Evolutionary conservation across 2,888 invertebrate species (phyloP).

Genomic region (Melanostoma mellinum): DNA sequence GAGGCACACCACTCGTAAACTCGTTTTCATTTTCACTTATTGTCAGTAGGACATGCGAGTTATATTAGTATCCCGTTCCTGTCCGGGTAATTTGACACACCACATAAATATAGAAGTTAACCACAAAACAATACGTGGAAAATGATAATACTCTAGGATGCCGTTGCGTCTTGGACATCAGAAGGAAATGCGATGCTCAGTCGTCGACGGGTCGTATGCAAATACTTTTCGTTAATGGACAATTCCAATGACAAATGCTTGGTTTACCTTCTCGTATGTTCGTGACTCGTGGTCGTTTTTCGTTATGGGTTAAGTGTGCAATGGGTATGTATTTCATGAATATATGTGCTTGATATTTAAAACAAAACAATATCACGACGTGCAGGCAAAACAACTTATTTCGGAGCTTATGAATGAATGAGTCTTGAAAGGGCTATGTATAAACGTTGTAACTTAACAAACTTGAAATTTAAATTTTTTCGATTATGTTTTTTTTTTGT

Average conservation of each 20-base stretch:
- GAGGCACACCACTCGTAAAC: conserved; percentile 47
- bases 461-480: no score
- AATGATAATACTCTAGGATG: conserved; percentile 39
- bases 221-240: conserved; percentile 69
- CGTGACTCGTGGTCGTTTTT: conserved; percentile 15
- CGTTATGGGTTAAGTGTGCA: conserved; percentile 45
- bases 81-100: conserved; percentile 23
- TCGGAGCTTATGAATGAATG: conserved; percentile 56
- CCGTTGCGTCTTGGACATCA: conserved; percentile 32
- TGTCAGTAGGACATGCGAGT: conserved; percentile 56
- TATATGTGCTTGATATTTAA: conserved; percentile 40
- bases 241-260: conserved; percentile 69
- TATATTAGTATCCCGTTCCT: conserved; percentile 27
- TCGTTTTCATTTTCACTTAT: conserved; percentile 63
- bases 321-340: conserved; percentile 40
- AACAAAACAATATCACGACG: conserved; percentile 1
- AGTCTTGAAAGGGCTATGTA: neutral
- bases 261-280: conserved; percentile 63
- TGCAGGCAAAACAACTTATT: conserved; percentile 14
- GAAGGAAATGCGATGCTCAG: conserved; percentile 59
- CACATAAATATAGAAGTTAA: neutral
- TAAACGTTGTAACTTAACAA: no score
- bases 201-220: conserved; percentile 70
- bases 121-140: conserved; percentile 10
- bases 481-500: no score